Conservation (phyloP, 2,113 vertebrate species). For the Monarcha castaneiventris region DNA sequence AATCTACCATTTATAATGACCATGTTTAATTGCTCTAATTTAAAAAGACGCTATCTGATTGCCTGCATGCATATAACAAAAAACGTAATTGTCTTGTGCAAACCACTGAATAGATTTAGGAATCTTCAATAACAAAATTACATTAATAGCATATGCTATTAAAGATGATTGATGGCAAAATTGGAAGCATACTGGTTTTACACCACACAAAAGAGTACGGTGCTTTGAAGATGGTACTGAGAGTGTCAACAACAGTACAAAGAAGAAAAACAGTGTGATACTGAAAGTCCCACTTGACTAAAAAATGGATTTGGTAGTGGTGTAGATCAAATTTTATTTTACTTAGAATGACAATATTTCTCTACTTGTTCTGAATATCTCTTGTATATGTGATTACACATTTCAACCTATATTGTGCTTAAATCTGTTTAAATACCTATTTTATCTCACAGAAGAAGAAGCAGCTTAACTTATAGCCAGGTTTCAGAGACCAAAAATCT, state of each 20-base stretch:
- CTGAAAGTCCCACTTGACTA: constrained; percentile 3
- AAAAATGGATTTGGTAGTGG: not conserved
- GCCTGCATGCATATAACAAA: constrained; percentile 68
- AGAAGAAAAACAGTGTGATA: constrained; percentile 45
- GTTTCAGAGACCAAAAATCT: not conserved
- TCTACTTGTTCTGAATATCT: not conserved
- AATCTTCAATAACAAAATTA: constrained; percentile 83
- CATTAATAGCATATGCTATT: constrained; percentile 81
- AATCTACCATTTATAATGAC: constrained; percentile 72
- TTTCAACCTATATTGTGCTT: not conserved
- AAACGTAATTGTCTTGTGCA: constrained; percentile 77
- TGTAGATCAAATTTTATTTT: not conserved
- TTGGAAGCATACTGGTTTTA: constrained; percentile 74
- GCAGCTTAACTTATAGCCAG: not conserved
- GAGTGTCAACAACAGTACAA: constrained; percentile 58
- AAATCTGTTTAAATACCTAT: not conserved
- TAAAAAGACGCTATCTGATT: constrained; percentile 73
- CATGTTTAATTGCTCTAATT: constrained; percentile 71
- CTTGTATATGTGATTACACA: not conserved
- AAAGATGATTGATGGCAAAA: constrained; percentile 83
- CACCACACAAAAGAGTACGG: constrained; percentile 66
- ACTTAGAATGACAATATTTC: not conserved
- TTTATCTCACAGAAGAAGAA: not conserved
- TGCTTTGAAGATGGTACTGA: constrained; percentile 66
- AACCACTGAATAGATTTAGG: constrained; percentile 75